A percentile compares a stretch with the other conserved stretches of the same genome.
These are phyloP conservation scores for Leucophora obtusa DNA, from an alignment of 2,888 invertebrate genomes.

Conservation along the genomic window DNA sequence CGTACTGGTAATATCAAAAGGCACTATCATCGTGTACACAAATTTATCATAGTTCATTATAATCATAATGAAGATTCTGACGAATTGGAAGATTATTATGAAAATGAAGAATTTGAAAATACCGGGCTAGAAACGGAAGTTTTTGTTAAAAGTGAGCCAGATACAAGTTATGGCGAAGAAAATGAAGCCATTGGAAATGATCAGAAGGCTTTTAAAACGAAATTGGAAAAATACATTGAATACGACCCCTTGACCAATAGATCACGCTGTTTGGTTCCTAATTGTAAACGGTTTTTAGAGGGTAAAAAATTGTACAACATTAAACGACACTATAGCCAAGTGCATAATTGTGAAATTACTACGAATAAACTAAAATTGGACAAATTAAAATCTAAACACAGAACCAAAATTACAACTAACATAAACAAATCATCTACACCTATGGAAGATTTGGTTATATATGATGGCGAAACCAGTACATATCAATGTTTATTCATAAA, in stretches of 20 bases:
- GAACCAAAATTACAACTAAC: no score
- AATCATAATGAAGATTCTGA: not conserved
- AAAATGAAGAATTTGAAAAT: slow-evolving; percentile 3
- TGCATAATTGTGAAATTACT: slow-evolving; percentile 21
- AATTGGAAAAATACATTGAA: slow-evolving; percentile 8
- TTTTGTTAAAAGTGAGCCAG: not conserved
- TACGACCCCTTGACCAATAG: slow-evolving; percentile 22
- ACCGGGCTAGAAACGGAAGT: not conserved
- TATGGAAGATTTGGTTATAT: not conserved
- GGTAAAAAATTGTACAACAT: slow-evolving; percentile 10
- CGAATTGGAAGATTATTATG: slow-evolving; percentile 4
- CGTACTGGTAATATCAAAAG: slow-evolving; percentile 25
- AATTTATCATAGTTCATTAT: not conserved
- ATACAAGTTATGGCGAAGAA: not conserved
- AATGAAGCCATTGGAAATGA: not conserved
- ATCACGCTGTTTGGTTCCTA: slow-evolving; percentile 16
- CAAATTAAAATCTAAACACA: not conserved
- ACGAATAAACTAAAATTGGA: not conserved
- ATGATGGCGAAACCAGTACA: not conserved
- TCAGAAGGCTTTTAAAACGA: not conserved
- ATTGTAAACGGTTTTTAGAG: slow-evolving; percentile 7
- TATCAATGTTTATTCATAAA: slow-evolving; percentile 32
- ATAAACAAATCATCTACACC: not conserved
- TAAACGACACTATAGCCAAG: slow-evolving; percentile 25
- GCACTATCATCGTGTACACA: slow-evolving; percentile 23